Conservation (phyloP, 1,140 invertebrate species). For the Medauroidea extradentata region DNA sequence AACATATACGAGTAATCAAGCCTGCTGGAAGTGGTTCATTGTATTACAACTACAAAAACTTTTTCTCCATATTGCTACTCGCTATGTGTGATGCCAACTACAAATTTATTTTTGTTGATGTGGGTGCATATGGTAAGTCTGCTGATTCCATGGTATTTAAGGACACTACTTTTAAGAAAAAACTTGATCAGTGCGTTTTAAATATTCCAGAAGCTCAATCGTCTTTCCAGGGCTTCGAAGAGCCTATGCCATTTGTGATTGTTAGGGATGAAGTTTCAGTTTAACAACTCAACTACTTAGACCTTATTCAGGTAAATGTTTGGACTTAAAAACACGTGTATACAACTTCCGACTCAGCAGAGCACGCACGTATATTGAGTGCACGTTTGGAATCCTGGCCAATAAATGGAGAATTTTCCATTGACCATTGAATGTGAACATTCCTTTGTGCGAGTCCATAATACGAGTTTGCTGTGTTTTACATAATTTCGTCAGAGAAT, state of each 20-base stretch:
- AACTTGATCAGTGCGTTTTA: conserved; percentile 11
- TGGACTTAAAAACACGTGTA: conserved; percentile 29
- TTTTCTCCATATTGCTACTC: conserved; percentile 39
- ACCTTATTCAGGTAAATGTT: conserved; percentile 37
- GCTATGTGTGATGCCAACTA: conserved; percentile 40
- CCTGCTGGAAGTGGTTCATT: conserved; percentile 32
- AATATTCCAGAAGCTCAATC: conserved; percentile 22
- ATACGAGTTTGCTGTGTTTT: conserved; percentile 26
- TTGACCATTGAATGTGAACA: conserved; percentile 31
- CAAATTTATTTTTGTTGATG: conserved; percentile 20
- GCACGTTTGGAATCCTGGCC: conserved; percentile 43
- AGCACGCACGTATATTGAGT: conserved; percentile 41
- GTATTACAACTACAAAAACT: conserved; percentile 34
- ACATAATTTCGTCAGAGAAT: conserved; percentile 30
- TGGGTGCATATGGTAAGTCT: conserved; percentile 41
- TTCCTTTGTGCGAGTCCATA: conserved; percentile 31
- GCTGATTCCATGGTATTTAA: conserved; percentile 40
- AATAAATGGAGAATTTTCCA: conserved; percentile 42
- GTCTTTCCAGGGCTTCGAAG: background rate
- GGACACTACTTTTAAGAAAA: conserved; percentile 6
- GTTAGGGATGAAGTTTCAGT: conserved; percentile 45
- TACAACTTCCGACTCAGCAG: conserved; percentile 41
- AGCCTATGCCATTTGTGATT: conserved; percentile 34
- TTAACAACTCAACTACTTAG: conserved; percentile 31
- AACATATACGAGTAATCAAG: conserved; percentile 30